phyloP scores from a whole-genome alignment of 2,797 vertebrate species.

The Lacerta bilineata region DNA sequence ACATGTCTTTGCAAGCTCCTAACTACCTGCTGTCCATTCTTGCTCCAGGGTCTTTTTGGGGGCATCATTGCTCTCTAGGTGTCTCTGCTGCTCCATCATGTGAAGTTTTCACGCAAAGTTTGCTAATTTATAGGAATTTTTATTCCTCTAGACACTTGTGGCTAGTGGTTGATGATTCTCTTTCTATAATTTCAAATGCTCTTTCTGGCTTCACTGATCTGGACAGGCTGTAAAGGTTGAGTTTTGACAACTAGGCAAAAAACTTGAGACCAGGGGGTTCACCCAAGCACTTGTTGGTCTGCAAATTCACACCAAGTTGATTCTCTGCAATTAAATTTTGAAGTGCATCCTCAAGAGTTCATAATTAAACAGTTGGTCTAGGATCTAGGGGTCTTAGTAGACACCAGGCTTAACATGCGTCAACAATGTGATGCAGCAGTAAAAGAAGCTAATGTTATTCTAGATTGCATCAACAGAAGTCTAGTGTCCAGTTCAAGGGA shows the following conservation, averaged over 20 bases:
- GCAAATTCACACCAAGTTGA: not conserved
- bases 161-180: not conserved
- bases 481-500: too few relatives aligned
- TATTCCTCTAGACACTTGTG: not conserved
- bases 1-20: not conserved
- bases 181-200: not conserved
- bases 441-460: too few relatives aligned
- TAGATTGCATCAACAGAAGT: too few relatives aligned
- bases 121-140: not conserved
- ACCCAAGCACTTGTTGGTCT: not conserved
- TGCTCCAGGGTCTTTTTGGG: not conserved
- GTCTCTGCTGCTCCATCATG: not conserved
- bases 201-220: not conserved
- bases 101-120: not conserved
- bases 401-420: too few relatives aligned
- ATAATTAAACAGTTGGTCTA: not conserved
- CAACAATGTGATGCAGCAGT: too few relatives aligned
- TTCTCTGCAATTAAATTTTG: conserved; percentile 5
- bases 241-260: not conserved
- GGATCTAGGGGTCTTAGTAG: too few relatives aligned
- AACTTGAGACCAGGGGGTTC: not conserved
- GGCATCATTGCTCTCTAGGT: not conserved
- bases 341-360: not conserved
- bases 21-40: conserved; percentile 6
- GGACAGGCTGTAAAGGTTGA: not conserved